phyloP scores from a whole-genome alignment of 37 sponge, comb jelly and placozoan genomes.

The Crambe crambe region DNA sequence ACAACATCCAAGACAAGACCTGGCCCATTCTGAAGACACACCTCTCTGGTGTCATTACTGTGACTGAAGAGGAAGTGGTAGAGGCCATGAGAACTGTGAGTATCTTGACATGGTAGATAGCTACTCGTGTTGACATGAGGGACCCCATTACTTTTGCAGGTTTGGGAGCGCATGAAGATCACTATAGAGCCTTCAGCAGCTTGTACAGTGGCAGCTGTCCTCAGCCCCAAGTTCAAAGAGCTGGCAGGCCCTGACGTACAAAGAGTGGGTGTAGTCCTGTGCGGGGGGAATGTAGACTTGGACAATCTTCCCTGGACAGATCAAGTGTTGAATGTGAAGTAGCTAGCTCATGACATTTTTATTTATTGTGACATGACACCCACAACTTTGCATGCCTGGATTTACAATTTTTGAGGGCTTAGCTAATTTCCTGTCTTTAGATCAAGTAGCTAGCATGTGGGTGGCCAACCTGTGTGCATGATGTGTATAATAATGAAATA shows the following conservation, averaged over 20 bases:
- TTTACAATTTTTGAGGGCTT: too few relatives aligned
- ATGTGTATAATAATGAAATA: too few relatives aligned
- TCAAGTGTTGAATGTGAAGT: too few relatives aligned
- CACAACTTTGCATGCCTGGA: too few relatives aligned
- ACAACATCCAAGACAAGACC: constrained; percentile 36
- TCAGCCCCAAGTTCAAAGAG: constrained; percentile 57
- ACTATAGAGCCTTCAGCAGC: constrained; percentile 90
- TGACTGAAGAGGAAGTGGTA: constrained; percentile 63
- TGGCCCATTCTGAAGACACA: constrained; percentile 58
- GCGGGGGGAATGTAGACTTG: constrained; percentile 84
- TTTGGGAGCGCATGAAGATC: constrained; percentile 86
- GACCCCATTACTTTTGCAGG: constrained; percentile 13
- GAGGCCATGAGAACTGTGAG: constrained; percentile 57
- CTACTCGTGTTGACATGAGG: too few relatives aligned
- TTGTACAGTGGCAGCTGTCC: constrained; percentile 77
- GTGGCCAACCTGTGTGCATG: too few relatives aligned
- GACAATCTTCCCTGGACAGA: constrained; percentile 64
- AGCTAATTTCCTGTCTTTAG: too few relatives aligned
- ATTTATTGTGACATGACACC: too few relatives aligned
- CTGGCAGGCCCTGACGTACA: constrained; percentile 43
- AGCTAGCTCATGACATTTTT: too few relatives aligned
- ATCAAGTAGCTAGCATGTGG: too few relatives aligned
- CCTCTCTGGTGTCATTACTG: constrained; percentile 67
- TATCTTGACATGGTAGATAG: too few relatives aligned
- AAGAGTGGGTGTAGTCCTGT: constrained; percentile 75